Conservation (phyloP, 1,140 invertebrate genomes). For the Heterodera carotae region DNA sequence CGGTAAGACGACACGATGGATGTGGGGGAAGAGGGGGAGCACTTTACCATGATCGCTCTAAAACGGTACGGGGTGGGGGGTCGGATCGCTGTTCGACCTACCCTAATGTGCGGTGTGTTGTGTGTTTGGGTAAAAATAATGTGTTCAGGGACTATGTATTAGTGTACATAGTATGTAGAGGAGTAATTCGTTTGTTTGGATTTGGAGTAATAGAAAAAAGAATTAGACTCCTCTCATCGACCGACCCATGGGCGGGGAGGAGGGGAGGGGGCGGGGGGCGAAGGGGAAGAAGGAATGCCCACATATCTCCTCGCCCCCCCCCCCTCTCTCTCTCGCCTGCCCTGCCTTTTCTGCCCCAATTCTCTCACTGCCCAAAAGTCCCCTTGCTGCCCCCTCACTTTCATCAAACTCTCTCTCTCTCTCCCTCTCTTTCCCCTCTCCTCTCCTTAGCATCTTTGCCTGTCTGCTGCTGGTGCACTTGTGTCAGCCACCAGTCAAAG, state of each 20-base stretch:
- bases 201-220: neutral
- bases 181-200: neutral
- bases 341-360: neutral
- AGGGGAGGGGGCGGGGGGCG: no score
- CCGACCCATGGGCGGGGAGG: neutral
- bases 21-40: no score
- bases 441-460: neutral
- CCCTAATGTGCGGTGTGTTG: no score
- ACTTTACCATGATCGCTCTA: no score
- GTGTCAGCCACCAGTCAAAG: conserved; percentile 10
- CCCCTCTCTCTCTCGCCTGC: neutral
- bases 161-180: no score
- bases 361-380: neutral
- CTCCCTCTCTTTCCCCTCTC: neutral
- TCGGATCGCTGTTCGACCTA: no score
- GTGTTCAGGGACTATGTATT: no score
- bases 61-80: no score
- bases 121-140: no score
- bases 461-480: neutral
- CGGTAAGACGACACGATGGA: no score
- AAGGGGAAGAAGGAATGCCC: neutral
- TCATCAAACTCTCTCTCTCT: neutral
- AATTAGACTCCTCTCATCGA: conserved; percentile 1
- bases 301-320: neutral
- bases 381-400: no score